phyloP scores from a whole-genome alignment of 1,140 invertebrate genomes.

The Battus philenor region DNA sequence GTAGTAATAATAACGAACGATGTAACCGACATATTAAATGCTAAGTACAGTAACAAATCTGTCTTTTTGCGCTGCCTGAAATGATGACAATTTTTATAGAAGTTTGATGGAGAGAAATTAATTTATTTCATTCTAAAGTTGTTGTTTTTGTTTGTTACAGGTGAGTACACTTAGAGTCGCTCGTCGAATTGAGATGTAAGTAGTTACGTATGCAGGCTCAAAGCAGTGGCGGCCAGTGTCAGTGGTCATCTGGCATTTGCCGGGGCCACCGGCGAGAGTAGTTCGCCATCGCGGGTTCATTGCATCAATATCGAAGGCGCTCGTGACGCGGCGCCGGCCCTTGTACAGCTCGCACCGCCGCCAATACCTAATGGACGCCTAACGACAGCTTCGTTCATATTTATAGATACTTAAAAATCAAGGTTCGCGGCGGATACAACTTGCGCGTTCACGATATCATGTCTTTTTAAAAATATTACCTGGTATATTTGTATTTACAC shows the following conservation, averaged over 20 bases:
- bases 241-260: conserved; percentile 2
- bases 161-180: neutral
- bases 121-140: no score
- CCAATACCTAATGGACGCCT: neutral
- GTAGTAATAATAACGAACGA: no score
- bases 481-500: no score
- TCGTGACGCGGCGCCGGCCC: neutral
- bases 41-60: no score
- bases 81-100: no score
- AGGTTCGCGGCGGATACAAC: neutral
- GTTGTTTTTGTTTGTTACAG: conserved; percentile 6
- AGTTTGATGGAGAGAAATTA: no score
- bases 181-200: neutral
- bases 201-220: neutral
- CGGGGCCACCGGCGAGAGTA: neutral
- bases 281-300: neutral
- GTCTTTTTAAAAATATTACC: no score
- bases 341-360: neutral
- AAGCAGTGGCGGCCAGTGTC: no score
- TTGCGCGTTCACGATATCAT: neutral
- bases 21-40: no score
- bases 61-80: no score
- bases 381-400: no score
- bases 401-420: no score
- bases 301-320: neutral